Base-by-base conservation (phyloP, 2,113 vertebrate species). In the Oceanodroma tethys region DNA sequence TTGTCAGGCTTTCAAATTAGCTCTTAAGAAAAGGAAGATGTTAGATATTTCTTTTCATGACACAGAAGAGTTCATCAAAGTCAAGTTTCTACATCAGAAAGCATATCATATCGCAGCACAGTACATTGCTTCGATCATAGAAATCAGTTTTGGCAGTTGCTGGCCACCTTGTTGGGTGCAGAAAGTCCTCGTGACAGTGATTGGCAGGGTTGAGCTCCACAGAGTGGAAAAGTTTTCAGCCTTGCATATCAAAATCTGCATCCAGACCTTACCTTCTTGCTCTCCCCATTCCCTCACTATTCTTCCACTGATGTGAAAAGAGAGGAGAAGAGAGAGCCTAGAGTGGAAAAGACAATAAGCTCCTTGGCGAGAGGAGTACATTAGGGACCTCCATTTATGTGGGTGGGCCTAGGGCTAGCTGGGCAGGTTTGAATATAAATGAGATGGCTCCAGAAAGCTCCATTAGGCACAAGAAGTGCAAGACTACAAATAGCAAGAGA, bases 81-180 rank as follows among this genome's bases (percentile, higher is more conserved):
- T 70, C 45, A 53, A 42, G 13, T 70, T 59, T 62, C n/a, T 36
- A 4, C 13, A 14, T 45, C 40, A 80, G 79, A 52, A 73, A 48
- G 13, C 7, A 1, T 32, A 3, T 68, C 13, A 3, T 58, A 34
- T 25, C 1, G 5, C 68, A 81, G n/a, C 36, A 65, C 5, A 56
- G 53, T 47, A 7, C 22, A 4, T 27, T 32, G 18, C 43, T 75
- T 62, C 34, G 62, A 6, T 34, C 32, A 21, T 11, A 58, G 21
- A 10, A 42, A 56, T 52, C 14, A 30, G 25, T 16, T 73, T 38
- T 76, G 56, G 27, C 32, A 7, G 7, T 26, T 63, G 3, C 13
- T 27, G 36, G 5, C 18, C 26, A 18, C 43, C 4, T 81, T 0
- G 1, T 1, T 68, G 11, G 11, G 10, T 58, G 25, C 66, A 78